Base-by-base conservation (phyloP, 2,888 invertebrate genomes). In the Trypoxylon attenuatum region DNA sequence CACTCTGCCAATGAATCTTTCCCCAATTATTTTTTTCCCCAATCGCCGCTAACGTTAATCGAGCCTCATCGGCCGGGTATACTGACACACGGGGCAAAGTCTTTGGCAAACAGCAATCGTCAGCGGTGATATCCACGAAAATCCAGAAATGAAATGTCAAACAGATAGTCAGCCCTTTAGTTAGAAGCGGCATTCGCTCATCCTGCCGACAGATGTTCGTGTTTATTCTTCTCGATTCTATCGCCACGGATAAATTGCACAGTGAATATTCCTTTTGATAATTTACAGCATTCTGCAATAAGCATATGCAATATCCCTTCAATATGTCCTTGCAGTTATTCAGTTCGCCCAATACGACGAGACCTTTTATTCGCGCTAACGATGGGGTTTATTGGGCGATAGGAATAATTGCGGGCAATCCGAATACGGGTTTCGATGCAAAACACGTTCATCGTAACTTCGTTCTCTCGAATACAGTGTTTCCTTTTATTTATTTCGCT, bases 111-210 rank as follows among this genome's bases (percentile, higher is more conserved):
- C n/a, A 33, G 33, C 4, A 59, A 55, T 47, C 25, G 55, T 13
- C 47, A 43, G 15, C 21, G 15, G 18, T 2, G 43, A 47, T 57
- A 33, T 39, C 43, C 27, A 33, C 6, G 10, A 13, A n/a, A 29
- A n/a, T 41, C 41, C 47, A 29, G 42, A 62, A 54, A 61, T 54
- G 19, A 62, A 54, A 69, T 45, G 57, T 53, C 56, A 65, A 10
- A 5, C 16, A 38, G 62, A 67, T 65, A 68, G 0, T n/a, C 38
- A 18, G 19, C 46, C 49, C 49, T 41, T 50, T 10, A 22, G 15
- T 19, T 27, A 6, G 15, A 16, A 18, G 23, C 19, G 16, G 38
- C 6, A 10, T 2, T n/a, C n/a, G 27, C 27, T 27, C n/a, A 10
- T 2, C 27, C 2, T 10, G 16, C 13, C 8, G 43, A 41, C 68